These are phyloP conservation scores for Pachyseris speciosa DNA, from an alignment of 64 coral and sea anemone genomes.

Conservation along the genomic window DNA sequence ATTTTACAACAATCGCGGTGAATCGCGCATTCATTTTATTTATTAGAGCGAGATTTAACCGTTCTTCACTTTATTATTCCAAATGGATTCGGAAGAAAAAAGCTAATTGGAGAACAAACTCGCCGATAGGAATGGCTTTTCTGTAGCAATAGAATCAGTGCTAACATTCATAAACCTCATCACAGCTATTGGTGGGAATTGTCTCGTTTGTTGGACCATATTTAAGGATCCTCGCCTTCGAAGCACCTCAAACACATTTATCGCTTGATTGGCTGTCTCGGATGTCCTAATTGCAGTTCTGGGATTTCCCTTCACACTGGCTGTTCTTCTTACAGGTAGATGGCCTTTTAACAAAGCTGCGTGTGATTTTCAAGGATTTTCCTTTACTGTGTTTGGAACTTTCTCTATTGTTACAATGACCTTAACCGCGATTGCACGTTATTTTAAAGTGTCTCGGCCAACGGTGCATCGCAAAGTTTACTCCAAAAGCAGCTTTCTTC, in stretches of 20 bases:
- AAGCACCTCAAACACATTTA: constrained; percentile 18
- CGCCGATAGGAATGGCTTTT: neutral
- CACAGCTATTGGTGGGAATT: constrained; percentile 27
- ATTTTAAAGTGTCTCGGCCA: no score
- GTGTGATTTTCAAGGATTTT: constrained; percentile 56
- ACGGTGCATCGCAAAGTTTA: no score
- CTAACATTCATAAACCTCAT: constrained; percentile 4
- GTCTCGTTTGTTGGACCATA: constrained; percentile 47
- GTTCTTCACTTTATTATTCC: no score
- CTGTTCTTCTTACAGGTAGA: constrained; percentile 11
- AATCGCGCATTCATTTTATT: no score
- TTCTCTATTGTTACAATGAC: constrained; percentile 32
- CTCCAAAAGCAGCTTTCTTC: no score
- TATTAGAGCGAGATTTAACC: no score
- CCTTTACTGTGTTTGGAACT: neutral
- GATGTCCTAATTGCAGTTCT: constrained; percentile 38
- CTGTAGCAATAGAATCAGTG: constrained; percentile 20
- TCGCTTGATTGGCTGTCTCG: constrained; percentile 18
- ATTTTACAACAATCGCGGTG: no score
- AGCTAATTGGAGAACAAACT: neutral
- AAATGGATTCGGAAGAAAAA: neutral
- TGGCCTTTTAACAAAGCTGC: constrained; percentile 10
- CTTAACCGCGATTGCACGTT: no score
- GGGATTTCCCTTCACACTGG: constrained; percentile 10
- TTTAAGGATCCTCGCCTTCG: constrained; percentile 16